These are phyloP conservation scores for Tuta absoluta DNA, from an alignment of 2,888 invertebrate species.

Conservation along the genomic window DNA sequence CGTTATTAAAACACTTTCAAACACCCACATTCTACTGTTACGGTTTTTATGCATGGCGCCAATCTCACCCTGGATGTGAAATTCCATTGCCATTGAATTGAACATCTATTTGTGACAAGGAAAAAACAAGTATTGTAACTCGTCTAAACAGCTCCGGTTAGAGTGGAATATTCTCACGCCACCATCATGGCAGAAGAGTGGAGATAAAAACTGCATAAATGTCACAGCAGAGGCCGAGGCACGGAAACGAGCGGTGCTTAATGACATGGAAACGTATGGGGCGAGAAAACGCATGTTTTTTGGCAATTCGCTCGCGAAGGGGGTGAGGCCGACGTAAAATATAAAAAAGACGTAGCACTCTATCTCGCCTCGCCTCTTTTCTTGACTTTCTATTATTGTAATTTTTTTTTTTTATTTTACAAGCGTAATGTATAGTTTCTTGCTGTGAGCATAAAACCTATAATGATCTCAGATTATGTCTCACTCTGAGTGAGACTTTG, in stretches of 20 bases:
- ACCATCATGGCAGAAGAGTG: slow-evolving; percentile 18
- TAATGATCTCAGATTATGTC: slow-evolving; percentile 16
- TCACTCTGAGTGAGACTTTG: not conserved
- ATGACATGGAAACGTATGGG: slow-evolving; percentile 62
- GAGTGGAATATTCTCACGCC: slow-evolving; percentile 44
- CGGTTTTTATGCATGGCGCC: not conserved
- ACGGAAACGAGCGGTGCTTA: slow-evolving; percentile 63
- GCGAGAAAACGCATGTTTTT: slow-evolving; percentile 49
- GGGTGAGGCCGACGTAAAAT: slow-evolving; percentile 13
- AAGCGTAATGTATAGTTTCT: not conserved
- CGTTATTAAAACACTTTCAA: not conserved
- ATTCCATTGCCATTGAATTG: slow-evolving; percentile 9
- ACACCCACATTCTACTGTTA: slow-evolving; percentile 6
- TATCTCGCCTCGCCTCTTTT: not conserved
- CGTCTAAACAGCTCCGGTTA: slow-evolving; percentile 23
- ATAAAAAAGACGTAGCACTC: not conserved
- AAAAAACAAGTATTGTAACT: slow-evolving; percentile 25
- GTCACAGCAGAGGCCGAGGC: slow-evolving; percentile 52
- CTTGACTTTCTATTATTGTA: not conserved
- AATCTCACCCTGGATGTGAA: slow-evolving; percentile 17
- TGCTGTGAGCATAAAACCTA: not conserved
- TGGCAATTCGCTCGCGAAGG: slow-evolving; percentile 32
- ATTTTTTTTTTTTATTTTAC: not conserved
- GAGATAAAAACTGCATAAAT: slow-evolving; percentile 54
- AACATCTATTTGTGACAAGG: slow-evolving; percentile 18